phyloP scores from a whole-genome alignment of 2,113 vertebrate genomes.

The Vidua chalybeata region DNA sequence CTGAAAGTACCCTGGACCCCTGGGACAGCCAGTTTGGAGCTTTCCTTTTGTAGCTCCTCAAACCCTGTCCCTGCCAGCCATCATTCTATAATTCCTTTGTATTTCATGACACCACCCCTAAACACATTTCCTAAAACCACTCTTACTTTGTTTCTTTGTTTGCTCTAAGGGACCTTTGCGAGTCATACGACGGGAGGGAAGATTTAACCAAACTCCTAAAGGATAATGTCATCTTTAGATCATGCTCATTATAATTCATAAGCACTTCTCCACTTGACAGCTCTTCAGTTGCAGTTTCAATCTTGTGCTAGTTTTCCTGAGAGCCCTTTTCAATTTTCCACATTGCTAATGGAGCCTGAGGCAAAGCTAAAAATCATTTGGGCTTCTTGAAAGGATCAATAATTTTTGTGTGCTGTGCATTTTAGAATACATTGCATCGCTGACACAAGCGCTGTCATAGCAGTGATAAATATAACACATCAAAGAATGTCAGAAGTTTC shows the following conservation, averaged over 20 bases:
- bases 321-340: constrained; percentile 47
- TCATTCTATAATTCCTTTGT: not conserved
- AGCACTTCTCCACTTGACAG: constrained; percentile 24
- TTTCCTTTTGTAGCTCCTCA: not conserved
- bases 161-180: not conserved
- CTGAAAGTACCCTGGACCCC: not conserved
- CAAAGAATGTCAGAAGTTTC: not conserved
- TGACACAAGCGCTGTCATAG: not conserved
- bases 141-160: not conserved
- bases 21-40: not conserved
- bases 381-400: constrained; percentile 30
- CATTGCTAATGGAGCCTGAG: constrained; percentile 27
- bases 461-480: not conserved
- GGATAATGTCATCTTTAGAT: constrained; percentile 42
- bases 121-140: not conserved
- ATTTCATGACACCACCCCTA: not conserved
- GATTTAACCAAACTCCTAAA: constrained; percentile 27
- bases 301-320: not conserved
- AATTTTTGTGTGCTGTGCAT: constrained; percentile 28
- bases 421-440: not conserved
- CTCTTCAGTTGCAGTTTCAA: constrained; percentile 23
- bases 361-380: constrained; percentile 33
- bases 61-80: not conserved
- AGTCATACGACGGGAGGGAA: not conserved
- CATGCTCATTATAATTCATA: constrained; percentile 25